Percentiles rank a stretch among this genome's conserved stretches.
phyloP scores from a whole-genome alignment of 2,113 vertebrate genomes.

The Ursus arctos region DNA sequence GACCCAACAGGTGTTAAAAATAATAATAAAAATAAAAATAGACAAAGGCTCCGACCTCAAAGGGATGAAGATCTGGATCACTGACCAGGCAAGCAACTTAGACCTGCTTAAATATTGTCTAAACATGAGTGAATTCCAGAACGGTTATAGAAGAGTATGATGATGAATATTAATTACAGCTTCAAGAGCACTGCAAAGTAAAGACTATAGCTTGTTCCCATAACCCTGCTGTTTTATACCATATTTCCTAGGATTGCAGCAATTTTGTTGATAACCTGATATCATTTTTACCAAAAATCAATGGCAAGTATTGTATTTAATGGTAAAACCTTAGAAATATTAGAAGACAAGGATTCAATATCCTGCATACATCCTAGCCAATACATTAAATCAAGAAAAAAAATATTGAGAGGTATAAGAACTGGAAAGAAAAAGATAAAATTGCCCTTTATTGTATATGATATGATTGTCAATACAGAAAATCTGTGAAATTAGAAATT shows the following conservation, averaged over 20 bases:
- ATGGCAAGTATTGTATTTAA: background rate
- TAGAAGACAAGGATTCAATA: background rate
- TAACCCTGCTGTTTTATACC: background rate
- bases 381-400: slow-evolving; percentile 6
- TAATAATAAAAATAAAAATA: slow-evolving; percentile 51
- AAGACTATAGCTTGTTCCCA: background rate
- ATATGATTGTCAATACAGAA: slow-evolving; percentile 16
- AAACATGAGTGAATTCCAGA: slow-evolving; percentile 27
- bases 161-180: background rate
- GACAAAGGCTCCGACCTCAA: background rate
- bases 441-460: background rate
- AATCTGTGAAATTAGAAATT: background rate
- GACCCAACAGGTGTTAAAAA: slow-evolving; percentile 33
- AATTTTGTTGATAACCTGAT: slow-evolving; percentile 31
- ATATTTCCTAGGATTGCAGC: background rate
- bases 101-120: background rate
- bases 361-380: background rate
- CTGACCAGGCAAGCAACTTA: background rate
- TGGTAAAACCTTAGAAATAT: slow-evolving; percentile 23
- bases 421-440: slow-evolving; percentile 44
- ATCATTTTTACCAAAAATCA: background rate
- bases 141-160: background rate
- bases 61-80: slow-evolving; percentile 37
- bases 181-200: background rate
- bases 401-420: background rate